These are phyloP conservation scores for Chloroceryle amazona DNA, from an alignment of 2,797 vertebrate genomes.

Conservation along the genomic window DNA sequence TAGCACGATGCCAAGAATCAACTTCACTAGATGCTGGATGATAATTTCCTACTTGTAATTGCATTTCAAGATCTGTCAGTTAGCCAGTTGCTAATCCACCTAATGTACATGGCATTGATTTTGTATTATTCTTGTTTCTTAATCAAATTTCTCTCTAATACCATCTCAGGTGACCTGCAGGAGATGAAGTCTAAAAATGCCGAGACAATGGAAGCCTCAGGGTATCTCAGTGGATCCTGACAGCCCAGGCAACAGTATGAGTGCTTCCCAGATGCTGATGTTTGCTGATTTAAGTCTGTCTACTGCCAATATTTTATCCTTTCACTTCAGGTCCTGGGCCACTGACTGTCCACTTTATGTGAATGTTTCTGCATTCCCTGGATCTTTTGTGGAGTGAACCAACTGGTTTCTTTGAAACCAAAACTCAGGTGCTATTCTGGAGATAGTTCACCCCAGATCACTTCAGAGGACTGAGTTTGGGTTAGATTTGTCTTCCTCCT, in stretches of 20 bases:
- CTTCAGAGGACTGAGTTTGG: not conserved
- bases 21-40: not conserved
- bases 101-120: not conserved
- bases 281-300: not conserved
- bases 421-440: not conserved
- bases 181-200: not conserved
- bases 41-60: not conserved
- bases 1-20: not conserved
- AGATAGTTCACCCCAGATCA: not conserved
- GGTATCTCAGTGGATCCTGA: not conserved
- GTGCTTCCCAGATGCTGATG: not conserved
- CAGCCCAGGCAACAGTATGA: not conserved
- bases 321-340: not conserved
- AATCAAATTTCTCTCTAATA: conserved; percentile 1
- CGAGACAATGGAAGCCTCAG: not conserved
- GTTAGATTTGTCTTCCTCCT: not conserved
- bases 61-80: not conserved
- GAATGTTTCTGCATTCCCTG: not conserved
- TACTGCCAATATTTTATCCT: not conserved
- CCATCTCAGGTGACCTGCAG: not conserved
- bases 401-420: not conserved
- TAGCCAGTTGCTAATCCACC: not conserved
- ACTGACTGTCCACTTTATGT: not conserved
- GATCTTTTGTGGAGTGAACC: not conserved
- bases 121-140: not conserved